These are phyloP conservation scores for Progne subis DNA, from an alignment of 2,113 vertebrate species.

Conservation along the genomic window DNA sequence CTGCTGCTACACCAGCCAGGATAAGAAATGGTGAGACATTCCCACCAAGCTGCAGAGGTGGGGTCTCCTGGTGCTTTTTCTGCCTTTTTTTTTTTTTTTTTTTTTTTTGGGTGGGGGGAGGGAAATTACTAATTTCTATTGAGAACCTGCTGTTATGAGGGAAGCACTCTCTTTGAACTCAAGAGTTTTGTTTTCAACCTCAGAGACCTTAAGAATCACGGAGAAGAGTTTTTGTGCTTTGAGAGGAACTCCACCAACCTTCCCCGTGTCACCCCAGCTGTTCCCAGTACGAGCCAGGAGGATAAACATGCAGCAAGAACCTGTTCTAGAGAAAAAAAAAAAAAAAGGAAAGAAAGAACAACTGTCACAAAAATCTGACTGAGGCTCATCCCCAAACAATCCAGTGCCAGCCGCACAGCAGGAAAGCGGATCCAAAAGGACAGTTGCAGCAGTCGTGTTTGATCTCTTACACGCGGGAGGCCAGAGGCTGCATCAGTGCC, in stretches of 20 bases:
- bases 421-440: not conserved
- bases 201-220: not conserved
- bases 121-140: not conserved
- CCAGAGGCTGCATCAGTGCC: slow-evolving; percentile 26
- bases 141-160: not conserved
- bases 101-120: not conserved
- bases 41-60: not conserved
- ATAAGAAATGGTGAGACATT: not conserved
- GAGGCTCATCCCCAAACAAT: slow-evolving; percentile 25
- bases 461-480: slow-evolving; percentile 10
- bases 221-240: not conserved
- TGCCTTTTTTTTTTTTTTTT: not conserved
- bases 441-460: slow-evolving; percentile 45
- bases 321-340: not conserved
- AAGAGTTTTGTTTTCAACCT: not conserved
- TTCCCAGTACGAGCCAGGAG: not conserved
- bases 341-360: not conserved
- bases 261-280: not conserved
- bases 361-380: slow-evolving; percentile 44
- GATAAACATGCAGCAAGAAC: not conserved
- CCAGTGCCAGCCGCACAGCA: slow-evolving; percentile 44
- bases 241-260: not conserved
- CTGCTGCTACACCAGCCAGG: not conserved
- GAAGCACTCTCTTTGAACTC: not conserved
- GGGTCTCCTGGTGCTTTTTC: not conserved